phyloP scores from a whole-genome alignment of 2,797 vertebrate species.

The Sebastolobus altivelis region DNA sequence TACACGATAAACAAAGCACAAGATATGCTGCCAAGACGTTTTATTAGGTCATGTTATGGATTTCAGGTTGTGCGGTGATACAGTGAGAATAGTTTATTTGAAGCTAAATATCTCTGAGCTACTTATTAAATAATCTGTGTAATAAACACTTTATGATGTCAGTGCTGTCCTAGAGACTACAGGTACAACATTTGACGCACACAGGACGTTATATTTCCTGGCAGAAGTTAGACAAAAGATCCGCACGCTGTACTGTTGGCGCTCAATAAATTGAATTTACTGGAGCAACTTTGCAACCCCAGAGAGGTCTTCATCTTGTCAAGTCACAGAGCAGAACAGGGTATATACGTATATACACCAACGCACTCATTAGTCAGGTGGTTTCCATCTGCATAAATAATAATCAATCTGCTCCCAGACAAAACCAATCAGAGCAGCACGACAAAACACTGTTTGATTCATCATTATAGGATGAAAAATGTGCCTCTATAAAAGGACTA shows the following conservation, averaged over 20 bases:
- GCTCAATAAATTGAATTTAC: background rate
- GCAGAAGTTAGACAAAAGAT: background rate
- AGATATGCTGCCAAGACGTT: conserved; percentile 1
- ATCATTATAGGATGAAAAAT: background rate
- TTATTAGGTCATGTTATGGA: background rate
- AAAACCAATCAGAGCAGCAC: conserved; percentile 21
- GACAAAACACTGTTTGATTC: background rate
- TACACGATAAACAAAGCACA: conserved; percentile 4
- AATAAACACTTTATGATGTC: background rate
- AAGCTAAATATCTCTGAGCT: background rate
- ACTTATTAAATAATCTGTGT: background rate
- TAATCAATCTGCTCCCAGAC: background rate
- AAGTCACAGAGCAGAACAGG: background rate
- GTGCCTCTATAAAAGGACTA: background rate
- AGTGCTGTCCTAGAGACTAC: background rate
- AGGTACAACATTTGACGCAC: background rate
- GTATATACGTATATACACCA: background rate
- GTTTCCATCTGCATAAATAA: conserved; percentile 11
- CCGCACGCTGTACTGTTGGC: background rate
- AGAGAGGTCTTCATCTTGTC: background rate
- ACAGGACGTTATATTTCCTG: background rate
- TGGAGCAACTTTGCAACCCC: background rate
- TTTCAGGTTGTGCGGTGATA: background rate
- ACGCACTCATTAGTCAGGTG: background rate
- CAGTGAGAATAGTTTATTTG: background rate